Evolutionary conservation across 2,113 vertebrate species (phyloP).

Genomic region (Rallus limicola): DNA sequence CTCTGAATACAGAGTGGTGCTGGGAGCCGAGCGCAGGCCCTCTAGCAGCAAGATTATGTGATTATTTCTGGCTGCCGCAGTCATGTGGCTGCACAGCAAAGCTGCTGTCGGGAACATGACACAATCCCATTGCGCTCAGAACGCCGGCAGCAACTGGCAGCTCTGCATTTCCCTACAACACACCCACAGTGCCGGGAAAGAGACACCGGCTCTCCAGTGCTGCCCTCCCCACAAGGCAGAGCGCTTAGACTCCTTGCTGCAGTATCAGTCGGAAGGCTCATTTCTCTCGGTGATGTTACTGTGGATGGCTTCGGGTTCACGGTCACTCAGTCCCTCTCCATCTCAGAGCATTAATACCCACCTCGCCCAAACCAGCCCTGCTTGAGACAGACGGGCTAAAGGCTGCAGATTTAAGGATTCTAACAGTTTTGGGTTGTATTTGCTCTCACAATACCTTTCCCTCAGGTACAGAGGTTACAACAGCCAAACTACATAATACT

Average conservation of each 20-base stretch:
- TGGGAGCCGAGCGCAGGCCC: background rate
- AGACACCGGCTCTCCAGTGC: background rate
- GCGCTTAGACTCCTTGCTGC: background rate
- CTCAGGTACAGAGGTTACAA: background rate
- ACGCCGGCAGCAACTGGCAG: background rate
- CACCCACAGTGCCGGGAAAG: background rate
- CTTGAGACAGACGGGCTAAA: background rate
- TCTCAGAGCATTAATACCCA: background rate
- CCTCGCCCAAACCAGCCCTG: background rate
- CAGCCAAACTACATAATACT: background rate
- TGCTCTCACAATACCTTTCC: background rate
- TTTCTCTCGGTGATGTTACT: background rate
- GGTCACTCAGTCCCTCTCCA: background rate
- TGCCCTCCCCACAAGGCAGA: fast-evolving
- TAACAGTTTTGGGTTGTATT: background rate
- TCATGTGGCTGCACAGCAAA: conserved; percentile 61
- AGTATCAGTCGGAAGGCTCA: background rate
- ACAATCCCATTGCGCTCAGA: conserved; percentile 22
- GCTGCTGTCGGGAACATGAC: conserved; percentile 53
- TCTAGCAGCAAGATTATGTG: conserved; percentile 56
- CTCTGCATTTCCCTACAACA: background rate
- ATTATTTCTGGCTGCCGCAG: conserved; percentile 72
- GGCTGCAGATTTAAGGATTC: background rate
- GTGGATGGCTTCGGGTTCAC: background rate
- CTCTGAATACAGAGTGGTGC: background rate